These are phyloP conservation scores for Yponomeuta plumbellus DNA, from an alignment of 2,888 invertebrate genomes.

Conservation along the genomic window DNA sequence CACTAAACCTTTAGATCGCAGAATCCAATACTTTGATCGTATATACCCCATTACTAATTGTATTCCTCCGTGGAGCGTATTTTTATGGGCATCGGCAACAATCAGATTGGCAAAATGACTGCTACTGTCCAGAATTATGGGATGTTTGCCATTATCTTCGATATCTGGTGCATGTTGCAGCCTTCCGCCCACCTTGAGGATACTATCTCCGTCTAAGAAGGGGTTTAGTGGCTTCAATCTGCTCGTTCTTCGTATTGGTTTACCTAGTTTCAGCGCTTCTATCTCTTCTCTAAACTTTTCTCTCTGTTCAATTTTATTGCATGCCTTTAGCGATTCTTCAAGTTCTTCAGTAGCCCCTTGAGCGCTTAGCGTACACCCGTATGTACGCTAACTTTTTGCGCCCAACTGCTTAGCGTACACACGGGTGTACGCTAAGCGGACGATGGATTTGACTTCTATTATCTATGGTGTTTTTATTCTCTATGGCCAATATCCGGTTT, in stretches of 20 bases:
- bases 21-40: conserved; percentile 2
- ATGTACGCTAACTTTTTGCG: too few species aligned
- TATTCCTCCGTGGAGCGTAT: conserved; percentile 7
- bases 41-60: background rate
- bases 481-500: too few species aligned
- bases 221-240: conserved; percentile 7
- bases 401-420: too few species aligned
- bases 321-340: too few species aligned
- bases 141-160: conserved; percentile 3
- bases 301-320: too few species aligned
- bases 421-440: too few species aligned
- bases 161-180: conserved; percentile 1
- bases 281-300: background rate
- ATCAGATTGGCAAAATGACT: background rate
- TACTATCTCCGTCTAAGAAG: conserved; percentile 6
- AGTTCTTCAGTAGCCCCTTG: too few species aligned
- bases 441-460: too few species aligned
- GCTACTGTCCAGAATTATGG: background rate
- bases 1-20: too few species aligned
- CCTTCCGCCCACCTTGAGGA: conserved; percentile 13
- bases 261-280: background rate
- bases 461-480: too few species aligned
- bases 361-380: too few species aligned
- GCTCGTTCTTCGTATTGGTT: background rate
- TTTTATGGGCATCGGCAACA: background rate